phyloP scores from a whole-genome alignment of 2,888 invertebrate species.

The Chydorus sphaericus region DNA sequence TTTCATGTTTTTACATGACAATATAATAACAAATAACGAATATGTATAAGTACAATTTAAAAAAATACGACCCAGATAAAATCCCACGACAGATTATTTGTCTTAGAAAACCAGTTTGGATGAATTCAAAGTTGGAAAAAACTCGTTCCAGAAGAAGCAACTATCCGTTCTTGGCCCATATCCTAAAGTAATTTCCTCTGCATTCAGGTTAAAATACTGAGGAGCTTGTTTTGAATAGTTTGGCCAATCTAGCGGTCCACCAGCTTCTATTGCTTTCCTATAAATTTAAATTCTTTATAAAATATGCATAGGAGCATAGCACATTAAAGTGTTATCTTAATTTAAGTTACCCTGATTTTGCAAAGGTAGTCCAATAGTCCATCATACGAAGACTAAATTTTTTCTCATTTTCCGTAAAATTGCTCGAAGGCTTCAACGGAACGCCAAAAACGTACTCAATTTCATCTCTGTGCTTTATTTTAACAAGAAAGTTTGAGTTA shows the following conservation, averaged over 20 bases:
- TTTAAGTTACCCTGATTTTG: constrained; percentile 70
- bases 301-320: too few species aligned
- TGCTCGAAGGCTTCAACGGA: constrained; percentile 71
- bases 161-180: constrained; percentile 66
- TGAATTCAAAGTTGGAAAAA: too few species aligned
- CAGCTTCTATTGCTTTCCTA: constrained; percentile 39
- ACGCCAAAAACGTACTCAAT: constrained; percentile 95
- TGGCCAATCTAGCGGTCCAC: constrained; percentile 74
- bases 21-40: too few species aligned
- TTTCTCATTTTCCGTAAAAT: constrained; percentile 22
- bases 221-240: constrained; percentile 70
- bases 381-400: constrained; percentile 51
- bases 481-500: too few species aligned
- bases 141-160: constrained; percentile 27
- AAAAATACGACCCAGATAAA: too few species aligned
- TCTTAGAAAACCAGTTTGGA: too few species aligned
- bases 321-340: neutral
- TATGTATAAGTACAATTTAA: too few species aligned
- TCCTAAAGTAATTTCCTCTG: constrained; percentile 51
- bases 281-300: too few species aligned
- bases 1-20: too few species aligned
- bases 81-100: too few species aligned
- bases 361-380: constrained; percentile 82
- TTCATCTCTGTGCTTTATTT: constrained; percentile 96
- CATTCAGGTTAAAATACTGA: constrained; percentile 77